Conservation (phyloP, 2,888 invertebrate genomes). For the Strigamia transsilvanica region DNA sequence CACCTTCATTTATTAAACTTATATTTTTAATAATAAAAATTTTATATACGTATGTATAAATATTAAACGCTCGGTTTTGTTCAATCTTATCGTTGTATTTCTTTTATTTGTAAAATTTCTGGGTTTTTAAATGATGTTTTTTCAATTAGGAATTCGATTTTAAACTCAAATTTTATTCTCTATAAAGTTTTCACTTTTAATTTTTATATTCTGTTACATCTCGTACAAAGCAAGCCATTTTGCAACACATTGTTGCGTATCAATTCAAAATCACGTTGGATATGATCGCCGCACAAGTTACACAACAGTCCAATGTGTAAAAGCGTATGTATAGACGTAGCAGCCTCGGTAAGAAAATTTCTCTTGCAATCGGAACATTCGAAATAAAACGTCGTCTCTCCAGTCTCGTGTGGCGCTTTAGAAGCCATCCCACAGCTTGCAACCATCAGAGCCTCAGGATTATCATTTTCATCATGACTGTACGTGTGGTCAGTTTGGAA, state of each 20-base stretch:
- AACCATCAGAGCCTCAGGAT: neutral
- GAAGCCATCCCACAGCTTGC: neutral
- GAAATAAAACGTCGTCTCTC: neutral
- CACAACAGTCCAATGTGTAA: neutral
- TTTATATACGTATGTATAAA: too few relatives aligned
- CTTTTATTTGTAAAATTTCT: too few relatives aligned
- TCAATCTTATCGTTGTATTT: too few relatives aligned
- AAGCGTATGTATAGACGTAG: neutral
- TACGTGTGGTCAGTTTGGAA: too few relatives aligned
- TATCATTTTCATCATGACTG: too few relatives aligned
- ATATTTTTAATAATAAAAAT: neutral
- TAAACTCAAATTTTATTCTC: neutral
- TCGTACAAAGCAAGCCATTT: neutral
- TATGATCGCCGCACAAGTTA: neutral
- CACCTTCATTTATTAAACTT: neutral
- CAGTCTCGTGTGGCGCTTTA: neutral
- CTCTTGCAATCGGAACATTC: neutral
- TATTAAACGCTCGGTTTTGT: too few relatives aligned
- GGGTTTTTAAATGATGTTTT: too few relatives aligned
- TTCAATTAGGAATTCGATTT: too few relatives aligned
- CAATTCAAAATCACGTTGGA: neutral
- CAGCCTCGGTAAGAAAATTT: neutral
- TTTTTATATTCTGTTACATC: neutral
- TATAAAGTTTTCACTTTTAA: neutral
- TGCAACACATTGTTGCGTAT: neutral